Base-by-base conservation (phyloP, 2,888 invertebrate genomes). In the Melanophora roralis region DNA sequence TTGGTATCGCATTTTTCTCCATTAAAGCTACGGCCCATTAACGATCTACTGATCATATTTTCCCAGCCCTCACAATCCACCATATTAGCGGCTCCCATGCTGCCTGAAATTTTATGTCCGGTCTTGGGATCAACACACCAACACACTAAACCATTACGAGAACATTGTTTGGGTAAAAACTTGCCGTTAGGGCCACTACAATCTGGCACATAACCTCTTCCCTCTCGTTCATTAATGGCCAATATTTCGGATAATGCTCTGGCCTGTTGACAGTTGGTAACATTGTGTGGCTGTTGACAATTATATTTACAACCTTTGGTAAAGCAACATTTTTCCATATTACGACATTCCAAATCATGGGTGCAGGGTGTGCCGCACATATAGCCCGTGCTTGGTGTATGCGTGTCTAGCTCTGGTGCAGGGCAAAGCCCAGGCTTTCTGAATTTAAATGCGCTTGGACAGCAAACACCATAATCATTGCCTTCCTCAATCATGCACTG, bases 381-480 rank as follows among this genome's bases (percentile, higher is more conserved):
- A 72, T 88, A 86, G 7, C 89, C 89, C 0, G 88, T 89, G 45
- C 86, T 83, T 0, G 90, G 90, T 1, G 86, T 87, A 67, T 88
- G 87, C 0, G 88, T 86, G 12, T 89, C 85, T 14, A 90, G 88
- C 0, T 91, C 88, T 27, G 90, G 89, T 0, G 90, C 90, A 0
- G 96, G 96, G 86, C 96, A 96, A 1, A 93, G 92, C 1, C 96
- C 96, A 0, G 95, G 93, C 87, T 96, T 95, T 84, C 94, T 92
- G 62, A 95, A 92, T 84, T 93, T 93, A 76, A 95, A 86, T 0
- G 94, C 94, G 4, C 94, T 94, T 53, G 96, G 95, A 85, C 96
- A 96, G 86, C 96, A 96, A 12, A 96, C 96, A 0, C 96, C 96
- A 85, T 96, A 96, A 86, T 96, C 96, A 86, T 95, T 95, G 82